A percentile compares a stretch with the other conserved stretches of the same genome.
Evolutionary conservation across 2,113 vertebrate species (phyloP).

Genomic region (Nothobranchius kuhntae): DNA sequence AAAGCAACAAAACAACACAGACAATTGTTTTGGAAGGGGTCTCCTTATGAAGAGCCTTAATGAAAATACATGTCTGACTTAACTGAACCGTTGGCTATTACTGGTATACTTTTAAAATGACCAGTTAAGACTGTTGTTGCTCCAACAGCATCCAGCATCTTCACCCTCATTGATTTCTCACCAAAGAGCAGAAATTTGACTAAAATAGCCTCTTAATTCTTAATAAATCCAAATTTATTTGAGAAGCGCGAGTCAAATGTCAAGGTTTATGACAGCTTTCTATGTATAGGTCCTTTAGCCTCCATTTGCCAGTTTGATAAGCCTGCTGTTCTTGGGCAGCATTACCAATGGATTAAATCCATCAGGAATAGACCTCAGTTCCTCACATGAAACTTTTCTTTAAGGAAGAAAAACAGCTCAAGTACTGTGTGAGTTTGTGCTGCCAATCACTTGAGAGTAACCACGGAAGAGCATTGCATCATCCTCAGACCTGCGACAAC

Average conservation of each 20-base stretch:
- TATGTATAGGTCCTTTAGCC: slow-evolving; percentile 69
- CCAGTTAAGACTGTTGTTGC: too few relatives aligned
- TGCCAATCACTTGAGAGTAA: slow-evolving; percentile 10
- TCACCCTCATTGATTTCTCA: slow-evolving; percentile 8
- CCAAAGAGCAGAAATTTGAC: slow-evolving; percentile 46
- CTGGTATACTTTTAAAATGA: too few relatives aligned
- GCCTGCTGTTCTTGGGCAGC: slow-evolving; percentile 64
- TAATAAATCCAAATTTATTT: slow-evolving; percentile 50
- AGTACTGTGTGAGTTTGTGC: slow-evolving; percentile 23
- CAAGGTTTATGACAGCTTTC: slow-evolving; percentile 72
- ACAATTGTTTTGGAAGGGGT: slow-evolving; percentile 22
- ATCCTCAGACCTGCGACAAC: slow-evolving; percentile 32
- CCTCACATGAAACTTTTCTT: slow-evolving; percentile 52
- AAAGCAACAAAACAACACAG: slow-evolving; percentile 63
- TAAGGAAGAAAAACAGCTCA: slow-evolving; percentile 29
- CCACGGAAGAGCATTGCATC: slow-evolving; percentile 36
- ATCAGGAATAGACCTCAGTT: slow-evolving; percentile 40
- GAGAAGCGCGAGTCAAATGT: slow-evolving; percentile 71
- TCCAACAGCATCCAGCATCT: too few relatives aligned
- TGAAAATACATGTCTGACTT: slow-evolving; percentile 4
- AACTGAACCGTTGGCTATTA: neutral
- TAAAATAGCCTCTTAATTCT: slow-evolving; percentile 41
- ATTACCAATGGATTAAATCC: slow-evolving; percentile 66
- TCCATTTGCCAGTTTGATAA: slow-evolving; percentile 52
- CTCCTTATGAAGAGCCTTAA: slow-evolving; percentile 27